Percentiles rank a stretch among this genome's conserved stretches.
These are phyloP conservation scores for Sebastes alutus DNA, from an alignment of 2,797 vertebrate genomes.

Conservation along the genomic window DNA sequence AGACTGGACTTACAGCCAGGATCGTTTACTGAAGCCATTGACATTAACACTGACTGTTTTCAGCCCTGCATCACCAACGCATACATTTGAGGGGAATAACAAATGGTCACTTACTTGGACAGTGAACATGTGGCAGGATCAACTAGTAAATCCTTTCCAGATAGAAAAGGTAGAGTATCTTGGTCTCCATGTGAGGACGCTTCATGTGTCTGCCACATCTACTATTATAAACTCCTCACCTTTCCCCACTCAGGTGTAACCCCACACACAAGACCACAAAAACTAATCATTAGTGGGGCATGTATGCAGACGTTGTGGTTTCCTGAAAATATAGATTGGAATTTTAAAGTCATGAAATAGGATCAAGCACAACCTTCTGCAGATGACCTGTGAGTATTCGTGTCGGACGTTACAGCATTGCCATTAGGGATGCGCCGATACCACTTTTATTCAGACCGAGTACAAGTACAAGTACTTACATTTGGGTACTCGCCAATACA, in stretches of 20 bases:
- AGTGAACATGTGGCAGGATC: not conserved
- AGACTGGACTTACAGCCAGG: not conserved
- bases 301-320: not conserved
- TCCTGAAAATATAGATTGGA: not conserved
- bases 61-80: not conserved
- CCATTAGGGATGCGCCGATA: too few species aligned
- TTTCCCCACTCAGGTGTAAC: not conserved
- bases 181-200: not conserved
- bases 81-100: not conserved
- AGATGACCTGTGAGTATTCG: not conserved
- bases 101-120: slow-evolving; percentile 9
- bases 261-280: not conserved
- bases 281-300: not conserved
- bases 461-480: too few species aligned
- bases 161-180: not conserved
- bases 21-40: not conserved
- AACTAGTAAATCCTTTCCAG: not conserved
- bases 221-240: not conserved
- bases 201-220: not conserved
- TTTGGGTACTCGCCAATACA: too few species aligned
- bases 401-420: not conserved
- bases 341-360: not conserved
- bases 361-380: not conserved
- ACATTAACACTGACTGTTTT: not conserved
- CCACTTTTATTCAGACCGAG: too few species aligned